These are phyloP conservation scores for Melanotaenia pygmaea DNA, from an alignment of 2,797 vertebrate species.

Conservation along the genomic window DNA sequence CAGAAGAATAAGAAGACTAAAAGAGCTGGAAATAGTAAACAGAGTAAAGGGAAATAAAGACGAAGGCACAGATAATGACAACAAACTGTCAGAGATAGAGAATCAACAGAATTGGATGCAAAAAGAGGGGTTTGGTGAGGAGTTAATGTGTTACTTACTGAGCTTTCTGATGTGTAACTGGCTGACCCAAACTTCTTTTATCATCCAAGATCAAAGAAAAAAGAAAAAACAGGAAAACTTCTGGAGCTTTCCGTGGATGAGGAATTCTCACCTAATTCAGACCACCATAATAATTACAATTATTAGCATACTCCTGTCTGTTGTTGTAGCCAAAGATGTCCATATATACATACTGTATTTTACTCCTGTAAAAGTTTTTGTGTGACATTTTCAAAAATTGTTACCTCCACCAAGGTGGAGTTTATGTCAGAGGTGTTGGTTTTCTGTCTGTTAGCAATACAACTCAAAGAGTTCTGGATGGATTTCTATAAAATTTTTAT, in stretches of 20 bases:
- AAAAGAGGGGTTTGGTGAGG: slow-evolving; percentile 12
- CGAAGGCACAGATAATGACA: background rate
- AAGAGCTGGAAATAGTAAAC: background rate
- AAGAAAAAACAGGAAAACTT: slow-evolving; percentile 37
- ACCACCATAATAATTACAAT: slow-evolving; percentile 22
- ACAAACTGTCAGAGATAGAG: background rate
- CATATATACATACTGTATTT: background rate
- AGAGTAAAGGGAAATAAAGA: background rate
- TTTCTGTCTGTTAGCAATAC: too few relatives aligned
- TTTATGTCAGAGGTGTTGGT: too few relatives aligned
- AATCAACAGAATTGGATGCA: background rate
- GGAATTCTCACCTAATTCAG: slow-evolving; percentile 23
- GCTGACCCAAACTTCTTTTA: slow-evolving; percentile 48
- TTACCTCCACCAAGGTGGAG: too few relatives aligned
- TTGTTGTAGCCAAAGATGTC: slow-evolving; percentile 7
- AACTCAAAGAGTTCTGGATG: too few relatives aligned
- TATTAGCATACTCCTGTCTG: slow-evolving; percentile 12
- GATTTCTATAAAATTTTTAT: too few relatives aligned
- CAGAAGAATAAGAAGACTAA: background rate
- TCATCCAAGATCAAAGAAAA: slow-evolving; percentile 27
- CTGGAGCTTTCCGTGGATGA: slow-evolving; percentile 22
- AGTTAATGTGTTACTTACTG: slow-evolving; percentile 22
- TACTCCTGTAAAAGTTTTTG: background rate
- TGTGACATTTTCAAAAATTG: too few relatives aligned
- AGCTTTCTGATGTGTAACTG: slow-evolving; percentile 31